Evolutionary conservation across 2,113 vertebrate species (phyloP).

Genomic region (Colossoma macropomum): DNA sequence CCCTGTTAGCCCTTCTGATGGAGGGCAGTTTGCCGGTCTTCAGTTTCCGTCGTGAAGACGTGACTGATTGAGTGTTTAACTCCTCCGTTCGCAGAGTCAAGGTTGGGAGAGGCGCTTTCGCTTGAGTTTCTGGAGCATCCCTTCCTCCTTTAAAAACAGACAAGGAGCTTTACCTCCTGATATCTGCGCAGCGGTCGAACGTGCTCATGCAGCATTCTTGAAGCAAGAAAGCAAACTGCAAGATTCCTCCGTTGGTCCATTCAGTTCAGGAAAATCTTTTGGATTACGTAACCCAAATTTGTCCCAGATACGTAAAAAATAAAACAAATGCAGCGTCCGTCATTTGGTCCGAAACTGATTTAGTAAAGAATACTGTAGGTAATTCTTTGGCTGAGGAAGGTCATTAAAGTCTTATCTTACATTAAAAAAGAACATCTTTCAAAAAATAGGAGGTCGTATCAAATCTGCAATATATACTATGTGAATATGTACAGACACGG

Average conservation of each 20-base stretch:
- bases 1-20: conserved; percentile 16
- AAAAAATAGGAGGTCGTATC: conserved; percentile 56
- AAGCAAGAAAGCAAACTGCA: not conserved
- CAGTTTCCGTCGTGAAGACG: conserved; percentile 19
- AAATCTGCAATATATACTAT: conserved; percentile 74
- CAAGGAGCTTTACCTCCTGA: conserved; percentile 5
- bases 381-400: conserved; percentile 39
- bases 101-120: conserved; percentile 58
- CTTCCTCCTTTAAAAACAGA: conserved; percentile 59
- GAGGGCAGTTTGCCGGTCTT: conserved; percentile 34
- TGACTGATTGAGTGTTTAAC: not conserved
- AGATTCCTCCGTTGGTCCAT: not conserved
- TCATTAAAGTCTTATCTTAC: conserved; percentile 40
- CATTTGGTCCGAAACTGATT: conserved; percentile 2
- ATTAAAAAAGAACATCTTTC: conserved; percentile 68
- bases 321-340: conserved; percentile 1
- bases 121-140: conserved; percentile 56
- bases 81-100: conserved; percentile 25
- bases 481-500: conserved; percentile 77
- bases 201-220: conserved; percentile 44
- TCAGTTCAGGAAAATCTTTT: not conserved
- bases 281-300: not conserved
- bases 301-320: not conserved
- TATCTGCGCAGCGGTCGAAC: conserved; percentile 1
- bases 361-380: conserved; percentile 35